A percentile compares a stretch with the other conserved stretches of the same genome.
phyloP scores from a whole-genome alignment of 2,888 invertebrate genomes.

The Lasioglossum malachurum region DNA sequence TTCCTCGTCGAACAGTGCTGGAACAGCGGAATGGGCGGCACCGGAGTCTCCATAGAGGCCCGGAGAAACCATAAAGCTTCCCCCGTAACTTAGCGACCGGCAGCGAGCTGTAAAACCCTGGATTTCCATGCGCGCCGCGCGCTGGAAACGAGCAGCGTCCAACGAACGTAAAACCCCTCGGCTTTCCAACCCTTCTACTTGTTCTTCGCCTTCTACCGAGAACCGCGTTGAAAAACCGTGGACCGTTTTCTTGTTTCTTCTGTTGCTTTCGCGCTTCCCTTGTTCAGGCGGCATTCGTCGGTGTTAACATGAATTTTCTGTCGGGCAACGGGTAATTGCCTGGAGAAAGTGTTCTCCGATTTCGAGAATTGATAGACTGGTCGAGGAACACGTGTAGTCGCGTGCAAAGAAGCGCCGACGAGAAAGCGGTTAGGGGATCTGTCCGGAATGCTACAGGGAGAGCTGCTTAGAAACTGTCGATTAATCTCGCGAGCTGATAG shows the following conservation, averaged over 20 bases:
- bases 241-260: conserved; percentile 4
- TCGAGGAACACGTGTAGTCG: conserved; percentile 9
- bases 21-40: conserved; percentile 65
- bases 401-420: conserved; percentile 9
- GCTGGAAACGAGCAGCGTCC: conserved; percentile 75
- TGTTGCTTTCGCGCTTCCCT: background rate
- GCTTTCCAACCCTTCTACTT: conserved; percentile 35
- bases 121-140: conserved; percentile 79
- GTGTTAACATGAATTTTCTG: conserved; percentile 1
- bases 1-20: conserved; percentile 50
- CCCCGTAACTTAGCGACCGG: conserved; percentile 79
- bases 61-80: conserved; percentile 80
- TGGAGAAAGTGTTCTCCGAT: conserved; percentile 4
- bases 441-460: background rate
- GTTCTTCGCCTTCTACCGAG: conserved; percentile 10
- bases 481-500: background rate
- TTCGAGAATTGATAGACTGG: conserved; percentile 6
- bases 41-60: conserved; percentile 30
- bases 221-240: conserved; percentile 48
- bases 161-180: conserved; percentile 59
- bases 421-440: conserved; percentile 3
- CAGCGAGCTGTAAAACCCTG: conserved; percentile 72
- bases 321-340: background rate
- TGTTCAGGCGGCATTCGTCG: background rate
- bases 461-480: conserved; percentile 1